phyloP scores from a whole-genome alignment of 2,888 invertebrate genomes.

The Phyllotreta cruciferae region DNA sequence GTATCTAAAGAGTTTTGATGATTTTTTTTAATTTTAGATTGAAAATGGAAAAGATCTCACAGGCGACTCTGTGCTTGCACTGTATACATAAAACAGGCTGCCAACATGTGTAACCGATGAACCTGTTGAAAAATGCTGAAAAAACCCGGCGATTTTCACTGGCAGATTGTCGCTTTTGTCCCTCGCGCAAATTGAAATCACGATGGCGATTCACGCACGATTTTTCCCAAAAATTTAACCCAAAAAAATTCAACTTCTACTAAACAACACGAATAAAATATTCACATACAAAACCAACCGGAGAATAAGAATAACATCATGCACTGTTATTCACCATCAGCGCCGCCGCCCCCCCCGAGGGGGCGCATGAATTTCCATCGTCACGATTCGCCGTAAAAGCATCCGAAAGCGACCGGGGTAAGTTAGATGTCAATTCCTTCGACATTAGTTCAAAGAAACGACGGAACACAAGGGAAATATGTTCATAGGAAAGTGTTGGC shows the following conservation, averaged over 20 bases:
- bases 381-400: constrained; percentile 15
- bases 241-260: too few relatives aligned
- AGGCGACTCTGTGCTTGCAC: neutral
- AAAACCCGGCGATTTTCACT: constrained; percentile 19
- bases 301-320: too few relatives aligned
- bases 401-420: constrained; percentile 36
- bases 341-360: too few relatives aligned
- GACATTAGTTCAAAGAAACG: constrained; percentile 59
- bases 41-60: too few relatives aligned
- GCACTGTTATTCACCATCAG: too few relatives aligned
- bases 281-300: too few relatives aligned
- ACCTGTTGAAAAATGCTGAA: constrained; percentile 36
- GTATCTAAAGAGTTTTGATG: too few relatives aligned
- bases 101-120: constrained; percentile 37
- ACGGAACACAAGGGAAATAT: constrained; percentile 61
- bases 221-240: too few relatives aligned
- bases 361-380: neutral
- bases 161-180: constrained; percentile 28
- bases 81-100: constrained; percentile 39
- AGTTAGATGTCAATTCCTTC: constrained; percentile 58
- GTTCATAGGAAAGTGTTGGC: constrained; percentile 53
- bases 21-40: too few relatives aligned
- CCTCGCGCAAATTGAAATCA: constrained; percentile 24
- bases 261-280: too few relatives aligned
- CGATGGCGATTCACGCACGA: constrained; percentile 11